These are phyloP conservation scores for Schizothorax lantsangensis DNA, from an alignment of 2,797 vertebrate species.

Conservation along the genomic window DNA sequence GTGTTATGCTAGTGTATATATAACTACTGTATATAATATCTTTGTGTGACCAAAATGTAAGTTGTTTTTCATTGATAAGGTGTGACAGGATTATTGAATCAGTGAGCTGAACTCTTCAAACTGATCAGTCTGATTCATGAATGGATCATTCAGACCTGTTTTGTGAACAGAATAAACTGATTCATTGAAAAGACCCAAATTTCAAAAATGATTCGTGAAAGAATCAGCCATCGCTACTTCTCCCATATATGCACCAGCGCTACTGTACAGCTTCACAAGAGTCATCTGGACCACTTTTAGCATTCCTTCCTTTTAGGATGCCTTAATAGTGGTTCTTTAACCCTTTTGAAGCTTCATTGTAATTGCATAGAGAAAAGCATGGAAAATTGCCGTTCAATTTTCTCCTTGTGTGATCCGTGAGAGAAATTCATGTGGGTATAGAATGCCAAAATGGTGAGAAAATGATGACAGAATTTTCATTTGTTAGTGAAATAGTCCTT, in stretches of 20 bases:
- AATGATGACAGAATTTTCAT: background rate
- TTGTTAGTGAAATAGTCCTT: background rate
- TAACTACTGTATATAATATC: no score
- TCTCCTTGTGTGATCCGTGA: conserved; percentile 6
- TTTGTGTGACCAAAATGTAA: background rate
- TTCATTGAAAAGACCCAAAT: background rate
- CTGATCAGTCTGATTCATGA: background rate
- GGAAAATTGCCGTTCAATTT: background rate
- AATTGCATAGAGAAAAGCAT: conserved; percentile 20
- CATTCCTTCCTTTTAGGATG: background rate
- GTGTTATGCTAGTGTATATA: no score
- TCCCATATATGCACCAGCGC: background rate
- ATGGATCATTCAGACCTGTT: background rate
- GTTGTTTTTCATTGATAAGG: background rate
- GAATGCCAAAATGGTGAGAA: background rate
- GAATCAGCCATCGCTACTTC: background rate
- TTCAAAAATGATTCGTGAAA: background rate
- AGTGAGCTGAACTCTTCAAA: background rate
- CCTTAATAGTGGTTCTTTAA: background rate
- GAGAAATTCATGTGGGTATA: background rate
- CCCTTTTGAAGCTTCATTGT: background rate
- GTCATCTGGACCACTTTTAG: background rate
- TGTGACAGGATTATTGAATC: background rate
- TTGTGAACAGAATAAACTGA: background rate
- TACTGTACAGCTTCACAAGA: background rate